Base-by-base conservation (phyloP, 1,140 invertebrate species). In the Diuraphis noxia region DNA sequence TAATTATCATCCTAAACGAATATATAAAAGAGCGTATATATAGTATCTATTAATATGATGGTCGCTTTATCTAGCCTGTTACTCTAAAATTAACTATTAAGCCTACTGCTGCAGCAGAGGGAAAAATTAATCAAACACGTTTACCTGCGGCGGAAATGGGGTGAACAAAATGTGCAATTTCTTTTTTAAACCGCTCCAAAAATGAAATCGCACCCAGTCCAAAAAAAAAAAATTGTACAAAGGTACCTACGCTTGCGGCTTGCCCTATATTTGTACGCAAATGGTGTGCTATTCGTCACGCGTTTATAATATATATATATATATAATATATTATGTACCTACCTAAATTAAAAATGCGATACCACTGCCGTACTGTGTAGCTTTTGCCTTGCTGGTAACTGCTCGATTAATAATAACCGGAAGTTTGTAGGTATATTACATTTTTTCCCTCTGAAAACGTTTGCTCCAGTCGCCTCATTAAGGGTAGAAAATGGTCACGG, bases 321-420 rank as follows among this genome's bases (percentile, higher is more conserved):
- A 30, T 56, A 30, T 9, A 30, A 23, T n/a, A 63, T n/a, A 72
- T 72, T 72, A 72, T 72, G 19, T 25, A 41, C 19, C 19, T 23
- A 49, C 84, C 43, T 86, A 86, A 86, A 86, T 86, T 49, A 86
- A 86, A 86, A 86, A 86, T 86, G n/a, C 23, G n/a, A 86, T 86
- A 49, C 43, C 84, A 3, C n/a, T 30, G 72, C 34, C 72, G 21
- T 34, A 21, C 72, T 23, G 21, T 23, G 21, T 82, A 82, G 43
- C 84, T 86, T 86, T 49, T 36, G 34, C 43, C 46, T 38, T 84
- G 72, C 41, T 9, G 82, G 84, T 86, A 52, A 86, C 43, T 52
- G n/a, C 85, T 52, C 43, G 46, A 52, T 86, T 86, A 86, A 86
- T 86, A 86, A 86, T 38, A 21, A 21, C 49, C 43, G 85, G 43